phyloP scores from a whole-genome alignment of 2,888 invertebrate species.

The Sphecodes monilicornis region DNA sequence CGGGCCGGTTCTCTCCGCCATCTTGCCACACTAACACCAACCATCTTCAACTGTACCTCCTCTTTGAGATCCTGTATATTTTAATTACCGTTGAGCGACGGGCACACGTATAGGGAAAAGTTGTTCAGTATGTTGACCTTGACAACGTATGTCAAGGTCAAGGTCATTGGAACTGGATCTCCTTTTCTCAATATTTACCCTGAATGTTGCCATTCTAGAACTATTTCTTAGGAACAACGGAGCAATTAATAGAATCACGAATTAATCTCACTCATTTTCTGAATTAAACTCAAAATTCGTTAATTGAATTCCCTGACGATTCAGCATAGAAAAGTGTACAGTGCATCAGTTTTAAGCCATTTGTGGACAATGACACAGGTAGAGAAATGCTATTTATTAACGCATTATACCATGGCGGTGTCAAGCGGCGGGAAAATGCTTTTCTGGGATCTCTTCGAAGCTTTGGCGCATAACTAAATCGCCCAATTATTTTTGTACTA shows the following conservation, averaged over 20 bases:
- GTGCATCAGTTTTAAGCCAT: not conserved
- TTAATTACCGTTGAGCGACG: too few species aligned
- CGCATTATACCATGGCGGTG: not conserved
- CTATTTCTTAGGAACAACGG: not conserved
- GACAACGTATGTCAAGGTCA: too few species aligned
- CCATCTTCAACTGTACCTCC: too few species aligned
- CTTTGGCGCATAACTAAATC: slow-evolving; percentile 72
- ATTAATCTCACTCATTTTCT: not conserved
- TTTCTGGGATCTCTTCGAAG: slow-evolving; percentile 66
- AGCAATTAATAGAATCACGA: not conserved
- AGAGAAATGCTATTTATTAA: not conserved
- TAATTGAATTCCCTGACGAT: not conserved
- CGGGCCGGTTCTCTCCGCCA: too few species aligned
- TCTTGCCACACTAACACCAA: too few species aligned
- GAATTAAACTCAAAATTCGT: not conserved
- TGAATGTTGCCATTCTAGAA: not conserved
- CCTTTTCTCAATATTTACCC: too few species aligned
- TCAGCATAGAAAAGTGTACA: not conserved
- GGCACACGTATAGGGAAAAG: too few species aligned
- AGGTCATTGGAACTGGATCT: too few species aligned
- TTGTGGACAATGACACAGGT: not conserved
- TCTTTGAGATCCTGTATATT: too few species aligned
- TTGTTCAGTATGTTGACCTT: too few species aligned
- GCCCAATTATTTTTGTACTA: slow-evolving; percentile 83
- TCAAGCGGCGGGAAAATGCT: not conserved